Evolutionary conservation across 2,797 vertebrate genomes (phyloP), one percentile per base, ranked within the genome.

Genomic region (Steatocranus sp.): DNA sequence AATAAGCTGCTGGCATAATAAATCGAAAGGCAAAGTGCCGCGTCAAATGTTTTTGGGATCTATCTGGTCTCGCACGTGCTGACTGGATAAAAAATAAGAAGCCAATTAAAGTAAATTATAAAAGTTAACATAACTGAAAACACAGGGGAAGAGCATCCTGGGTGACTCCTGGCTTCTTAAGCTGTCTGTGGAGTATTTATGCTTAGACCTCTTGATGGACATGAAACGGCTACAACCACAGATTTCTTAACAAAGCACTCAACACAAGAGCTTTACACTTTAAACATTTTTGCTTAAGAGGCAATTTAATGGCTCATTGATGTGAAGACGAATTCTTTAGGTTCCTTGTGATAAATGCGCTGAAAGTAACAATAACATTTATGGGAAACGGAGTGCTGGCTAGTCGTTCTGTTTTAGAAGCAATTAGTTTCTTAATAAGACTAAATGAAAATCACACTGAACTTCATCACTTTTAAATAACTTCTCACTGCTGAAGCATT

Each of bases 241-340:
- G 83, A 86, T 3, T 70, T 74, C 82, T 90, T 23, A 54, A 75
- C 83, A 58, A 66, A 38, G 68, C 48, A 14, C 76, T 78, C 32
- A 76, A 50, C 54, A 43, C 48, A 46, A 25, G 61, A 58, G 80
- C 15, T 86, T 88, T 68, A 76, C 79, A 70, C 84, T 83, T 68
- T 27, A 79, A 54, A 87, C 34, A 82, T 87, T 87, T 89, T 92
- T 86, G 50, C 77, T 83, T 83, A 90, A 93, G 85, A 92, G 79
- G 88, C 92, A 95, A 95, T 96, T 96, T 96, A 95, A 94, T 91
- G 92, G 92, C 93, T 95, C 94, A 95, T 80, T 94, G 94, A 93
- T 89, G 92, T 94, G 92, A 88, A 77, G 84, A 90, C 78, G 75
- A 88, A 90, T 91, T 91, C 90, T 93, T 92, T 87, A 91, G 80